These are phyloP conservation scores for Drosophila suboccidentalis DNA, from an alignment of 2,888 invertebrate species.

Conservation along the genomic window DNA sequence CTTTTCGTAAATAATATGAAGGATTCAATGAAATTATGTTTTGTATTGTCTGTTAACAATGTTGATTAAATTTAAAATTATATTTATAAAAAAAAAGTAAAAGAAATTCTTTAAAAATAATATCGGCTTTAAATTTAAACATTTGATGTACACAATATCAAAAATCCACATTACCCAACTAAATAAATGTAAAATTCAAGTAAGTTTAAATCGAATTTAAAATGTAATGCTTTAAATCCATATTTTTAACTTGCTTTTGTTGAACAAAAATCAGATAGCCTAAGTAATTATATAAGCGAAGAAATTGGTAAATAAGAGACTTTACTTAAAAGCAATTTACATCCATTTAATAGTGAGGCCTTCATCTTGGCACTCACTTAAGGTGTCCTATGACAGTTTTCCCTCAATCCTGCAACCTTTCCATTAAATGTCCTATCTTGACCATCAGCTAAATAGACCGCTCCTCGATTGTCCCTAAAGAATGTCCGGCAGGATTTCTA, in stretches of 20 bases:
- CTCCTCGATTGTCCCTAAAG: background rate
- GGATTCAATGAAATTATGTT: no score
- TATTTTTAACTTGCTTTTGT: background rate
- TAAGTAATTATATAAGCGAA: background rate
- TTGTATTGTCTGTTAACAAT: no score
- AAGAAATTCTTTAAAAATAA: no score
- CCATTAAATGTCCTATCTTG: conserved; percentile 53
- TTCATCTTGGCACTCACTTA: conserved; percentile 52
- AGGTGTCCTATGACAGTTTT: conserved; percentile 56
- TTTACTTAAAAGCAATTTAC: background rate
- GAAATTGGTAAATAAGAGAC: background rate
- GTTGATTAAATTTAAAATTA: no score
- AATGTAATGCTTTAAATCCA: background rate
- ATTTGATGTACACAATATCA: no score
- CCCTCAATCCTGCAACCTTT: conserved; percentile 13
- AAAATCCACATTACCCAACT: no score
- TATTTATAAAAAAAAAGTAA: no score
- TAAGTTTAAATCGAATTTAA: background rate
- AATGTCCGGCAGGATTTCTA: conserved; percentile 42
- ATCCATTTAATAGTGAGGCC: conserved; percentile 21
- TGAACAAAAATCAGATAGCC: background rate
- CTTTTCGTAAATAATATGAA: no score
- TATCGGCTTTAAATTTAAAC: no score
- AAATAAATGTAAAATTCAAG: no score
- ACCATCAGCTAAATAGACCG: conserved; percentile 13